Base-by-base conservation (phyloP, 2,888 invertebrate genomes). In the Vandiemenella viatica region DNA sequence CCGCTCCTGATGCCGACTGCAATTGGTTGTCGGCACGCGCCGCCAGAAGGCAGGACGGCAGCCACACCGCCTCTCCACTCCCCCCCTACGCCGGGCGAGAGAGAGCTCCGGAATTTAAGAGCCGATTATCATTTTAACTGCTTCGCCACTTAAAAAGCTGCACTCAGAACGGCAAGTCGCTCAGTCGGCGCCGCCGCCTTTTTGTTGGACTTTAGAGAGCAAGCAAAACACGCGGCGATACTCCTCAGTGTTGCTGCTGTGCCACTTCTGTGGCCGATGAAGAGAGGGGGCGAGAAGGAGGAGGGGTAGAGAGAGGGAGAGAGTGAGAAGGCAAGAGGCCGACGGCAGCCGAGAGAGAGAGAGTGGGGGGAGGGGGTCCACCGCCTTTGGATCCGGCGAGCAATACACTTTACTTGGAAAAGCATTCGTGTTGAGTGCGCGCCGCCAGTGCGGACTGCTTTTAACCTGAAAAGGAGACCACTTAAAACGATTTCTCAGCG, bases 81-180 rank as follows among this genome's bases (percentile, higher is more conserved):
- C 5, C 32, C n/a, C 32, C 32, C 10, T n/a, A 32, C 32, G 2
- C 32, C 32, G 2, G 13, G n/a, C 32, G 32, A 13, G 13, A n/a
- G 32, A 10, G 32, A n/a, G 13, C 13, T 10, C 13, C 41, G 53
- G 48, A 53, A 53, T 52, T 54, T 52, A 54, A 55, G 52, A 50
- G 54, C 50, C 62, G 62, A 64, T 64, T 63, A 64, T 64, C 63
- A 64, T 63, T 64, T 64, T 63, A 62, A 64, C 63, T 63, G 62
- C 60, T 58, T 60, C 59, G 59, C 60, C 59, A 60, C 62, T 64
- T 63, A 62, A 62, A 62, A 62, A 60, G 60, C 61, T 62, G 50
- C 50, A 48, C 50, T 51, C 48, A 43, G 15, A 42, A 42, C 20
- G 42, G 42, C 19, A 20, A 42, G 16, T 10, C 37, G n/a, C n/a